Evolutionary conservation across 2,888 invertebrate genomes (phyloP).

Genomic region (Perizoma affinitatum): DNA sequence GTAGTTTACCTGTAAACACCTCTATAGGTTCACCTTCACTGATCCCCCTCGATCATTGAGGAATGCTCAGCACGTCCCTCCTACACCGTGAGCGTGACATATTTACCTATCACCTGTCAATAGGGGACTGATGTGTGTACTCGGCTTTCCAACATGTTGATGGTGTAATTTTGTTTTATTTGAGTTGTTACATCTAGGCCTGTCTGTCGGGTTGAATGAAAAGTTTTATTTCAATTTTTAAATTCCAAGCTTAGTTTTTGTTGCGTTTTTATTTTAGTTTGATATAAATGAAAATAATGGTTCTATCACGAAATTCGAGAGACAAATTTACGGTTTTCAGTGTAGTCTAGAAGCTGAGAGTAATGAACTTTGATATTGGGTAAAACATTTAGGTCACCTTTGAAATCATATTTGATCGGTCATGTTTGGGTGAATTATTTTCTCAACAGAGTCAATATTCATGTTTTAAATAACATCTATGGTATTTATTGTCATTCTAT

Average conservation of each 20-base stretch:
- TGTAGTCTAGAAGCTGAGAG: too few species aligned
- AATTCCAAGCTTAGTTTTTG: not conserved
- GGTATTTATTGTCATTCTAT: too few species aligned
- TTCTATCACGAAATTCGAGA: too few species aligned
- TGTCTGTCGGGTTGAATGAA: conserved; percentile 4
- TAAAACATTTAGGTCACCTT: too few species aligned
- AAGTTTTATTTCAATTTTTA: not conserved
- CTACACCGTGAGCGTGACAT: conserved; percentile 38
- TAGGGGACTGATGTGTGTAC: conserved; percentile 28
- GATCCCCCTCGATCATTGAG: conserved; percentile 15
- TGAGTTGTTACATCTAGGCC: conserved; percentile 15
- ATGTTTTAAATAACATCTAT: too few species aligned
- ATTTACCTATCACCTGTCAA: conserved; percentile 48
- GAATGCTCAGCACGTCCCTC: conserved; percentile 22
- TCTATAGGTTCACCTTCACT: conserved; percentile 6
- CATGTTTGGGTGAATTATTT: too few species aligned
- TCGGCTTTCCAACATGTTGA: conserved; percentile 24
- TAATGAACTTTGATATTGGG: too few species aligned
- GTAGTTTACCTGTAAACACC: conserved; percentile 2
- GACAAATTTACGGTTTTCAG: too few species aligned
- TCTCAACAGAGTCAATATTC: too few species aligned
- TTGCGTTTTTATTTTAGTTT: not conserved
- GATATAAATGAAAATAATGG: too few species aligned
- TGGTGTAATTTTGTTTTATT: conserved; percentile 25
- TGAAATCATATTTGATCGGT: too few species aligned